Evolutionary conservation across 2,888 invertebrate species (phyloP).

Genomic region (Megastigmus dorsalis): DNA sequence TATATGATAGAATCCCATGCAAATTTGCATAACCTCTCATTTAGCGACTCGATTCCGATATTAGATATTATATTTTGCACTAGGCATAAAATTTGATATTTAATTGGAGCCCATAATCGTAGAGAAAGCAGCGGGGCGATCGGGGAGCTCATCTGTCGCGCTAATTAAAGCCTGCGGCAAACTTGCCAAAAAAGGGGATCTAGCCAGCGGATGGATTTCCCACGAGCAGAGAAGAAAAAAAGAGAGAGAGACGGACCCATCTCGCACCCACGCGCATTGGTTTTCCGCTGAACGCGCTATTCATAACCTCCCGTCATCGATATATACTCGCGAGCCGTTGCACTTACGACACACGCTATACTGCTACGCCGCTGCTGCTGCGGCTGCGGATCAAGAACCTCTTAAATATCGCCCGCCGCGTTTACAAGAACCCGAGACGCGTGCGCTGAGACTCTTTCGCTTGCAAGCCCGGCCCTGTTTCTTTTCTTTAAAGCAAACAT

Average conservation of each 20-base stretch:
- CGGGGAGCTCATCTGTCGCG: too few species aligned
- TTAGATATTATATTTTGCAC: too few species aligned
- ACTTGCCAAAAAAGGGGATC: too few species aligned
- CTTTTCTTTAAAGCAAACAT: conserved; percentile 63
- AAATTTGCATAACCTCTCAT: too few species aligned
- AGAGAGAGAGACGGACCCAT: not conserved
- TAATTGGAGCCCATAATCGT: too few species aligned
- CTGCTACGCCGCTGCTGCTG: not conserved
- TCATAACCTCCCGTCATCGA: conserved; percentile 53
- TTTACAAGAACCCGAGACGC: conserved; percentile 63
- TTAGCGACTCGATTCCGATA: too few species aligned
- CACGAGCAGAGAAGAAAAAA: not conserved
- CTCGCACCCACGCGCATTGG: conserved; percentile 9
- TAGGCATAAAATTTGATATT: too few species aligned
- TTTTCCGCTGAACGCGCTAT: conserved; percentile 54
- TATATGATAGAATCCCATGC: too few species aligned
- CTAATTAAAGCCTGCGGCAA: too few species aligned
- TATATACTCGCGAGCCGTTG: conserved; percentile 17
- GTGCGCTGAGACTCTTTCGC: too few species aligned
- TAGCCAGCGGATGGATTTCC: not conserved
- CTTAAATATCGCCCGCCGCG: conserved; percentile 64
- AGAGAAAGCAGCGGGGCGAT: too few species aligned
- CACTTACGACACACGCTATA: too few species aligned
- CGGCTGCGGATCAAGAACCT: conserved; percentile 67
- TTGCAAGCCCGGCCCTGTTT: conserved; percentile 55